Evolutionary conservation across 37 sponge, comb jelly and placozoan species (phyloP).

Genomic region (Petrosia ficiformis): DNA sequence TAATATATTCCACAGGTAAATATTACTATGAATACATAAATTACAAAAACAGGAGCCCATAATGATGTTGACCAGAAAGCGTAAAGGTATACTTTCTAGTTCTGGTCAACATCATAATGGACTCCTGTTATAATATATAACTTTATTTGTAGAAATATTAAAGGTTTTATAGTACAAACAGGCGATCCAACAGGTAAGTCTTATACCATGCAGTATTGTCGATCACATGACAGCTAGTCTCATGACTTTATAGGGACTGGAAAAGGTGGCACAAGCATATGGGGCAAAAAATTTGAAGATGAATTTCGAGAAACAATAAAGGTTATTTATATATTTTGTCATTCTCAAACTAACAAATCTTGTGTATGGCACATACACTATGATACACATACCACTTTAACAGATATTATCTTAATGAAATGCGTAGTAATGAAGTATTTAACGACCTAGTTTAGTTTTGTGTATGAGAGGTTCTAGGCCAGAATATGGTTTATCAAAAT

Average conservation of each 20-base stretch:
- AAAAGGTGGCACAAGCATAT: constrained; percentile 95
- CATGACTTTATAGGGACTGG: constrained; percentile 71
- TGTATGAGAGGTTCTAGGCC: too few species aligned
- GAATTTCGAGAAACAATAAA: constrained; percentile 90
- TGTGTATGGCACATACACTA: neutral
- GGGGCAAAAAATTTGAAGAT: constrained; percentile 92
- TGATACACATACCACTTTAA: constrained; percentile 1
- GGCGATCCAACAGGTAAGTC: constrained; percentile 87
- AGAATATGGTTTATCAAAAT: too few species aligned
- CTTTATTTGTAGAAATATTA: constrained; percentile 83
- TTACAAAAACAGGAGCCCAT: too few species aligned
- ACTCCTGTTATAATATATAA: too few species aligned
- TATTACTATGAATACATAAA: neutral
- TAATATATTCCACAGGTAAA: constrained; percentile 83
- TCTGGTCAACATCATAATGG: too few species aligned
- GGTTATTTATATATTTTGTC: constrained; percentile 7
- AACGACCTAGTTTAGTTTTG: too few species aligned
- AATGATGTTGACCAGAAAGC: too few species aligned
- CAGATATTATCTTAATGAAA: too few species aligned
- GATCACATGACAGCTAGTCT: neutral
- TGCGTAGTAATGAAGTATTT: too few species aligned
- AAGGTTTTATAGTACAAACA: constrained; percentile 92
- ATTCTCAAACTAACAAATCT: neutral
- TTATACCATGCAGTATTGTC: neutral
- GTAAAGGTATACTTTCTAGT: too few species aligned